These are phyloP conservation scores for Nannoperca australis DNA, from an alignment of 2,797 vertebrate species.

Conservation along the genomic window DNA sequence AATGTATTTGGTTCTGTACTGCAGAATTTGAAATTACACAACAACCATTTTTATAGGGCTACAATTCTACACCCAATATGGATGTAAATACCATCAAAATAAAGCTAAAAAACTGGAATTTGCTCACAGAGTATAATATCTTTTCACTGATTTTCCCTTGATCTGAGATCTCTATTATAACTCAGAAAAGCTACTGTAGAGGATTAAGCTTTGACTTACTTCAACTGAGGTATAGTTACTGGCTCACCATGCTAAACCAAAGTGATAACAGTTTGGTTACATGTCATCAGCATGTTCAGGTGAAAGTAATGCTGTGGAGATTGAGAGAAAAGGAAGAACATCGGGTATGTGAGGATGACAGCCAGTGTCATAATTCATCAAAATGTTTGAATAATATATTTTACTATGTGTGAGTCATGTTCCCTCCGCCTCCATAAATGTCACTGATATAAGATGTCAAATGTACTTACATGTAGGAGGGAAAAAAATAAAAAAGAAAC, in stretches of 20 bases:
- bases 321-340: background rate
- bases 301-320: background rate
- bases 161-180: background rate
- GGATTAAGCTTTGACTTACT: background rate
- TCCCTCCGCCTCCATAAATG: fast-evolving
- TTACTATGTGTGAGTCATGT: background rate
- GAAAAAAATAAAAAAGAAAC: background rate
- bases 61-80: background rate
- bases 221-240: background rate
- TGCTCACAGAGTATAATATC: background rate
- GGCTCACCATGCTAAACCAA: background rate
- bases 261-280: background rate
- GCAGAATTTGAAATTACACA: background rate
- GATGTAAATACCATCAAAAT: background rate
- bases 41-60: no score
- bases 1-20: background rate
- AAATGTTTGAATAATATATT: background rate
- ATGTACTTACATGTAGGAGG: background rate
- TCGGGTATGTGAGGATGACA: background rate
- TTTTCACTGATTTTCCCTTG: background rate
- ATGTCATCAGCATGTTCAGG: background rate
- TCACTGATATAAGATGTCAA: background rate
- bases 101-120: background rate
- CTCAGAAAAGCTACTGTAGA: background rate
- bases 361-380: background rate